Percentiles rank a stretch among this genome's conserved stretches.
phyloP scores from a whole-genome alignment of 2,888 invertebrate species.

The Thera britannica region DNA sequence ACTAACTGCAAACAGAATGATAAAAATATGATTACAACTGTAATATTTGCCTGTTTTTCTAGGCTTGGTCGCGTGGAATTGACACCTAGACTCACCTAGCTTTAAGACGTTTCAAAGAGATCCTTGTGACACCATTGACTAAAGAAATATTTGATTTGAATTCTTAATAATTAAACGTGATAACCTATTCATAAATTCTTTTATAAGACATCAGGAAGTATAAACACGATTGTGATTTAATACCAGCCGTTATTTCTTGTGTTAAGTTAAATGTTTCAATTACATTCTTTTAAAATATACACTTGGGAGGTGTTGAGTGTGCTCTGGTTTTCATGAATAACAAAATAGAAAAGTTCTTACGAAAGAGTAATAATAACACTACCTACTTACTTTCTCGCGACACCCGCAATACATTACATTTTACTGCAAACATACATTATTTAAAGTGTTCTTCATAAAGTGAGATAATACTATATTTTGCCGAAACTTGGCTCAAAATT shows the following conservation, averaged over 20 bases:
- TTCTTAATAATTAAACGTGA: too few relatives aligned
- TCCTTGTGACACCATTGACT: too few relatives aligned
- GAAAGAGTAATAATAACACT: constrained; percentile 36
- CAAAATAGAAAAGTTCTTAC: constrained; percentile 24
- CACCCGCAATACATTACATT: constrained; percentile 28
- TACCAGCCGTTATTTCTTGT: not conserved
- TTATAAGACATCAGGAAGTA: too few relatives aligned
- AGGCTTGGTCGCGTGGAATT: too few relatives aligned
- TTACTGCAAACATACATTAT: constrained; percentile 31
- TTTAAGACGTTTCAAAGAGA: too few relatives aligned
- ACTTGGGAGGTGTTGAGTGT: constrained; percentile 21
- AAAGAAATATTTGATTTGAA: too few relatives aligned
- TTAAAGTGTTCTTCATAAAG: constrained; percentile 34
- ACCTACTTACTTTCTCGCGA: constrained; percentile 27
- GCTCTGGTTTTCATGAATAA: constrained; percentile 29
- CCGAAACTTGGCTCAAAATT: constrained; percentile 21
- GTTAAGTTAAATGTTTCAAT: constrained; percentile 13
- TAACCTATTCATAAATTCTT: too few relatives aligned
- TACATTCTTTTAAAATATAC: constrained; percentile 18
- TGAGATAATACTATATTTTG: constrained; percentile 22
- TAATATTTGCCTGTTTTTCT: too few relatives aligned
- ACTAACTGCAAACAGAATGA: too few relatives aligned
- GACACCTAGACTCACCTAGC: too few relatives aligned
- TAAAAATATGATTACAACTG: too few relatives aligned
- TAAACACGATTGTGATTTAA: too few relatives aligned